Percentiles rank a stretch among this genome's conserved stretches.
These are phyloP conservation scores for Eulemur coronatus DNA, from an alignment of 2,797 vertebrate species.

Conservation along the genomic window DNA sequence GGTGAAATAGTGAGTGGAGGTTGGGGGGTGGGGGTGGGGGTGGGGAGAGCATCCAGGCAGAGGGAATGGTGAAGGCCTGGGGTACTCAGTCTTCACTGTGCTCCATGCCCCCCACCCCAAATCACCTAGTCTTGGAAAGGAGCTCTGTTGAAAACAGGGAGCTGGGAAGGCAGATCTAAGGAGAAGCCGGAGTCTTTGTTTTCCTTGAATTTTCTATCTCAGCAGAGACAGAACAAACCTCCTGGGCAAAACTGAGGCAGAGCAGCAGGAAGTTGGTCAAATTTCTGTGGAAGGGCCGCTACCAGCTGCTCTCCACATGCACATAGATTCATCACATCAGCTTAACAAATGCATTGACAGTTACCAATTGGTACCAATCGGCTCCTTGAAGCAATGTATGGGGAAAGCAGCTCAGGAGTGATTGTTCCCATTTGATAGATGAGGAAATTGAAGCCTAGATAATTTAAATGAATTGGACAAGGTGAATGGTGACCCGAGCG, in stretches of 20 bases:
- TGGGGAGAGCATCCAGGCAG: not conserved
- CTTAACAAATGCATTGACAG: not conserved
- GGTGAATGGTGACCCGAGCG: not conserved
- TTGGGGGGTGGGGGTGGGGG: not conserved
- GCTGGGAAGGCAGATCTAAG: not conserved
- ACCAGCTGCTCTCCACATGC: not conserved
- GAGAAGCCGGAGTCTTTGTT: not conserved
- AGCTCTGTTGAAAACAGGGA: not conserved
- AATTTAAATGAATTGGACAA: not conserved
- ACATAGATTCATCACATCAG: not conserved
- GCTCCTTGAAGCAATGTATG: not conserved
- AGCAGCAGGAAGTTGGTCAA: not conserved
- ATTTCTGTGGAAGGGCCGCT: not conserved
- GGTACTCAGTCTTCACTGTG: not conserved
- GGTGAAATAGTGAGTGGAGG: not conserved
- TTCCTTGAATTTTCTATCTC: not conserved
- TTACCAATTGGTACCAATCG: no score
- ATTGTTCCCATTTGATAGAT: not conserved
- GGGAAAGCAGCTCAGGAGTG: not conserved
- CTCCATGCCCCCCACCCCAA: not conserved
- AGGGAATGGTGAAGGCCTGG: not conserved
- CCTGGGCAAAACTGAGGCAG: not conserved
- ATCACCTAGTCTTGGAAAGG: not conserved
- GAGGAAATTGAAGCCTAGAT: not conserved
- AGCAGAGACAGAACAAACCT: not conserved